phyloP scores from a whole-genome alignment of 1,140 invertebrate species.

The Nixonia krombeini region DNA sequence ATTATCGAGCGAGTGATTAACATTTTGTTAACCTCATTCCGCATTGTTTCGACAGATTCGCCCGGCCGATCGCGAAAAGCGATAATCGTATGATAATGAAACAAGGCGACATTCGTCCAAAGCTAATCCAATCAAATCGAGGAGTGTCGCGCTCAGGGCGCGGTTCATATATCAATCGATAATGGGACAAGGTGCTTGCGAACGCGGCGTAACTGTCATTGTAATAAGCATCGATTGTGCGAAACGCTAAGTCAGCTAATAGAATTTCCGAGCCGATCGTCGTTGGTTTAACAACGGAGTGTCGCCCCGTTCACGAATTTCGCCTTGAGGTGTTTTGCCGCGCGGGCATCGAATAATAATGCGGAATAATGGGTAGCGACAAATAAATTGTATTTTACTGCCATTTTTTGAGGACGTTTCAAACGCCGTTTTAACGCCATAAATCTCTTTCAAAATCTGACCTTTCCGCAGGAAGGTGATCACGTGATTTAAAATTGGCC shows the following conservation, averaged over 20 bases:
- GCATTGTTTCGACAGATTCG: slow-evolving; percentile 51
- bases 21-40: slow-evolving; percentile 23
- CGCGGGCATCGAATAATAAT: too few species aligned
- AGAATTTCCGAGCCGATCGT: too few species aligned
- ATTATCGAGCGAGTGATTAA: too few species aligned
- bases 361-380: too few species aligned
- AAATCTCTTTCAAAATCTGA: too few species aligned
- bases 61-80: too few species aligned
- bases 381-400: too few species aligned
- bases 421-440: too few species aligned
- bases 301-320: background rate
- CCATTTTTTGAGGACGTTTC: too few species aligned
- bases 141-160: slow-evolving; percentile 53
- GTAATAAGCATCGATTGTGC: slow-evolving; percentile 8
- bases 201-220: slow-evolving; percentile 4
- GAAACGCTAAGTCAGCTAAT: slow-evolving; percentile 27
- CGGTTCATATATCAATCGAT: slow-evolving; percentile 32
- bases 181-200: slow-evolving; percentile 15
- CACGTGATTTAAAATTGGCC: too few species aligned
- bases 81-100: slow-evolving; percentile 22
- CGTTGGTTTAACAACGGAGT: background rate
- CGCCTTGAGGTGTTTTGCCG: too few species aligned
- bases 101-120: slow-evolving; percentile 42
- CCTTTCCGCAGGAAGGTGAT: too few species aligned
- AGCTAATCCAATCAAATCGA: slow-evolving; percentile 53